phyloP scores from a whole-genome alignment of 2,113 vertebrate genomes.

The Tragelaphus imberbis region DNA sequence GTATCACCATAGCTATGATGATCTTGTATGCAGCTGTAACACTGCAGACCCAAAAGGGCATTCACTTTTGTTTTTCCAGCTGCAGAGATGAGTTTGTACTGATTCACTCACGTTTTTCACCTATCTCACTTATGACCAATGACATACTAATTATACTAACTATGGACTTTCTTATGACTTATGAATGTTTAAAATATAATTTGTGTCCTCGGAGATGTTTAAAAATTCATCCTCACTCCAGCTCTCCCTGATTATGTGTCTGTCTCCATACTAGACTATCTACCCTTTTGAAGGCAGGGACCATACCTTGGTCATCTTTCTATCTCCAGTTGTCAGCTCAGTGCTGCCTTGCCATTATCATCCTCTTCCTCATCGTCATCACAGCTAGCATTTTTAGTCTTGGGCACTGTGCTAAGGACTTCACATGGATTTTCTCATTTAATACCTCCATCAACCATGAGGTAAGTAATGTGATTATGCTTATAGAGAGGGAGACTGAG shows the following conservation, averaged over 20 bases:
- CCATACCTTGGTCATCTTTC: neutral
- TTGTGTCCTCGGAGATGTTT: neutral
- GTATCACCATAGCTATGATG: neutral
- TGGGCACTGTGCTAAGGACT: neutral
- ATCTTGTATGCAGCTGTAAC: neutral
- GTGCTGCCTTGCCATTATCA: neutral
- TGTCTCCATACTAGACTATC: neutral
- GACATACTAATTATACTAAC: neutral
- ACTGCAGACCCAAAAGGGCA: neutral
- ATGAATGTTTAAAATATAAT: neutral
- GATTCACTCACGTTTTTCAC: neutral
- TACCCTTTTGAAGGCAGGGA: neutral
- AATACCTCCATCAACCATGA: neutral
- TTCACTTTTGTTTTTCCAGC: constrained; percentile 20
- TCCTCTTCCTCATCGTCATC: neutral
- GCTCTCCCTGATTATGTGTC: neutral
- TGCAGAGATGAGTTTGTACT: neutral
- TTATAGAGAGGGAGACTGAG: neutral
- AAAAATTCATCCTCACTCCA: neutral
- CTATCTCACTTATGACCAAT: neutral
- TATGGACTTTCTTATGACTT: neutral
- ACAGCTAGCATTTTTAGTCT: neutral
- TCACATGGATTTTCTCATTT: neutral
- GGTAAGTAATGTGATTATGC: constrained; percentile 6
- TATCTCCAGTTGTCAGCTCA: neutral